These are phyloP conservation scores for Acrocephalus scirpaceus DNA, from an alignment of 2,797 vertebrate species.

Conservation along the genomic window DNA sequence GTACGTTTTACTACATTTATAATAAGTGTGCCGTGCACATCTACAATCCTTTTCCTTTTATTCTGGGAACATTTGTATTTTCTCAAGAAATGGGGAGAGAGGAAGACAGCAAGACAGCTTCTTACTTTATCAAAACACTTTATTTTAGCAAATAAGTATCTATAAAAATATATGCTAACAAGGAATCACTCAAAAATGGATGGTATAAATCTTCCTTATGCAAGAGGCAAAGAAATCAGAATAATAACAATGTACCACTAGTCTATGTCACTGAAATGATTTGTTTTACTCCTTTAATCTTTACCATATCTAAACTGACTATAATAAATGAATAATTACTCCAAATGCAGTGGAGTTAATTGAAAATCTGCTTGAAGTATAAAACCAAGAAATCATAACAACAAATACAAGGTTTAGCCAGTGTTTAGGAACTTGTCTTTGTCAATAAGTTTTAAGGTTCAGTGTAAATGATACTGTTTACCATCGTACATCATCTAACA, in stretches of 20 bases:
- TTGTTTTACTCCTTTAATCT: conserved; percentile 84
- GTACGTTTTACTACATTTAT: conserved; percentile 50
- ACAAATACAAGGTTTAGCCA: conserved; percentile 82
- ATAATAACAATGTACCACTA: conserved; percentile 82
- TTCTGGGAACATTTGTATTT: conserved; percentile 53
- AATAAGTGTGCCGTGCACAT: conserved; percentile 50
- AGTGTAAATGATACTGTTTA: conserved; percentile 81
- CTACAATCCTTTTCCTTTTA: conserved; percentile 14
- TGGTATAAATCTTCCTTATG: conserved; percentile 77
- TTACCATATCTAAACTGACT: conserved; percentile 84
- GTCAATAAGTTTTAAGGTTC: conserved; percentile 83
- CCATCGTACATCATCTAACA: conserved; percentile 78
- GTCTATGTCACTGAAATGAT: conserved; percentile 81
- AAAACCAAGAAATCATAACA: conserved; percentile 84
- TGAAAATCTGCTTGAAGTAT: conserved; percentile 81
- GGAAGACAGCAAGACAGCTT: neutral
- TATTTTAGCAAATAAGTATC: conserved; percentile 63
- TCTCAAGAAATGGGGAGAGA: neutral
- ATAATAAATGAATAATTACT: conserved; percentile 86
- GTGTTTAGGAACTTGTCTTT: conserved; percentile 84
- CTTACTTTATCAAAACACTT: conserved; percentile 43
- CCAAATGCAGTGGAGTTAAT: conserved; percentile 79
- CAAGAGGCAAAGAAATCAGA: conserved; percentile 74
- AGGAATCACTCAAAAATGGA: conserved; percentile 73
- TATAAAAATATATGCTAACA: conserved; percentile 67